Evolutionary conservation across 2,888 invertebrate species (phyloP).

Genomic region (Schizaphis graminum): DNA sequence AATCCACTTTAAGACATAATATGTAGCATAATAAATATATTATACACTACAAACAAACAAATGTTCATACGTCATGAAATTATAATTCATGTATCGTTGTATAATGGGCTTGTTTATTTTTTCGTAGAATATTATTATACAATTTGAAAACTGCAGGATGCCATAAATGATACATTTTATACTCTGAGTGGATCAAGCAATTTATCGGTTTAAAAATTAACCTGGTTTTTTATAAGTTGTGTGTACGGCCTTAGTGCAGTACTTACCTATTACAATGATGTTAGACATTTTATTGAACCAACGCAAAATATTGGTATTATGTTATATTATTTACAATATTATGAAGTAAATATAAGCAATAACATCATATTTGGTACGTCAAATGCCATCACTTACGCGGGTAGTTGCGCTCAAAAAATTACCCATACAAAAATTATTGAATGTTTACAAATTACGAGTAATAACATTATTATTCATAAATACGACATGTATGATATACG

Average conservation of each 20-base stretch:
- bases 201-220: background rate
- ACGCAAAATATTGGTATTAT: background rate
- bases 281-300: background rate
- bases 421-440: background rate
- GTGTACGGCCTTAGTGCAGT: background rate
- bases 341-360: background rate
- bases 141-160: background rate
- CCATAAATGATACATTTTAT: background rate
- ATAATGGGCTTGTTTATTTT: background rate
- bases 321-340: background rate
- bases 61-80: background rate
- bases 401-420: background rate
- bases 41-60: background rate
- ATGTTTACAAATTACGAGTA: background rate
- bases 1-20: background rate
- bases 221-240: background rate
- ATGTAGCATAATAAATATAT: background rate
- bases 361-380: background rate
- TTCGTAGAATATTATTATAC: background rate
- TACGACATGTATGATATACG: background rate
- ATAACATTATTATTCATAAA: background rate
- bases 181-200: background rate
- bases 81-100: background rate
- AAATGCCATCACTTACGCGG: background rate
- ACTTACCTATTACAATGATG: background rate